phyloP scores from a whole-genome alignment of 2,797 vertebrate species.

The Nyctibius grandis region DNA sequence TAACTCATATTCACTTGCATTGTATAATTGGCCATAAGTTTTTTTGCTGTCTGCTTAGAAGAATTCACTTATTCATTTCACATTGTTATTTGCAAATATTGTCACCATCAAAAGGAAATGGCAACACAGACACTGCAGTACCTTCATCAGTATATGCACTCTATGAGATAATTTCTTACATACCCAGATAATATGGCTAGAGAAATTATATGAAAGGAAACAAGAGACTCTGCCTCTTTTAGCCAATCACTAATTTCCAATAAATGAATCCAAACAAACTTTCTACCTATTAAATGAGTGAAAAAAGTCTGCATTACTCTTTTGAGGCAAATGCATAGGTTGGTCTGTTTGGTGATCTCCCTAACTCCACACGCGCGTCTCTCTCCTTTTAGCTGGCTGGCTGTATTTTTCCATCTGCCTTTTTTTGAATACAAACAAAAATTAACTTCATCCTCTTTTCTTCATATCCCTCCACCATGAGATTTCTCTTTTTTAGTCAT shows the following conservation, averaged over 20 bases:
- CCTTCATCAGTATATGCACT: background rate
- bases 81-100: background rate
- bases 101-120: background rate
- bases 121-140: background rate
- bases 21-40: fast-evolving
- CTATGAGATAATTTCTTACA: background rate
- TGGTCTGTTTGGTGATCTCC: background rate
- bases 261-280: background rate
- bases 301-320: background rate
- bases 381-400: background rate
- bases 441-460: background rate
- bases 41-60: background rate
- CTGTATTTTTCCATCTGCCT: no score
- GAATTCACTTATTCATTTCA: background rate
- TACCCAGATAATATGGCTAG: background rate
- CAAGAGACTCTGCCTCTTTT: background rate
- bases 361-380: background rate
- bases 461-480: background rate
- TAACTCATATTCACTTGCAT: background rate
- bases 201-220: background rate
- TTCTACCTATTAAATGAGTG: background rate
- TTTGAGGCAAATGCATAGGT: background rate
- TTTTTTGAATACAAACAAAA: background rate
- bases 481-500: background rate
- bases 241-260: background rate